Conservation (phyloP, 1,140 invertebrate species). For the Cyrtorhinus lividipennis region DNA sequence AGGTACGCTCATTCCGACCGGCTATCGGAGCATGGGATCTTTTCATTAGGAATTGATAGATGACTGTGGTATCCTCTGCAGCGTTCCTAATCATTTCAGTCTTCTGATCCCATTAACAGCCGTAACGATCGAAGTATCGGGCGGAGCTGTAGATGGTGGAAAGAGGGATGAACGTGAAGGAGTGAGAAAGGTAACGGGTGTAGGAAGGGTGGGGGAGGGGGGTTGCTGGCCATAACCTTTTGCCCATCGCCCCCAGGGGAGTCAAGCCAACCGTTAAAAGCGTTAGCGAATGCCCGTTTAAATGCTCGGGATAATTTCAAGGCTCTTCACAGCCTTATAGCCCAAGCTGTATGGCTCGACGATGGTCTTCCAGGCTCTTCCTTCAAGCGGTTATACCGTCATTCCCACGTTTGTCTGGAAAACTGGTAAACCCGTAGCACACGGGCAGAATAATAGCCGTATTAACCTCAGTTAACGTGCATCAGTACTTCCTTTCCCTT, state of each 20-base stretch:
- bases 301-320: constrained; percentile 1
- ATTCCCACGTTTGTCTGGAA: no score
- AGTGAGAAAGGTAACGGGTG: no score
- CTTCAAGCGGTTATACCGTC: no score
- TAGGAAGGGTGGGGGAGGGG: no score
- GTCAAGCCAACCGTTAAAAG: constrained; percentile 4
- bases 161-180: background rate
- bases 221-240: constrained; percentile 2
- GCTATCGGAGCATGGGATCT: background rate
- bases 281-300: background rate
- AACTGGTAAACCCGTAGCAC: no score
- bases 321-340: background rate
- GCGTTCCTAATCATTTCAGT: background rate
- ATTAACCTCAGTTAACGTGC: no score
- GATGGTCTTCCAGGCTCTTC: no score
- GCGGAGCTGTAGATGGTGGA: background rate
- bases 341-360: no score
- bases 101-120: constrained; percentile 5
- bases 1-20: background rate
- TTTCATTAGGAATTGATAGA: constrained; percentile 8
- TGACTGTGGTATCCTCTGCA: background rate
- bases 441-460: no score
- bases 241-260: background rate
- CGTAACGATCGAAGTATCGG: background rate
- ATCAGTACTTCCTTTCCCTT: no score